Conservation (phyloP, 1,140 invertebrate species). For the Pemphigus obesinymphae region DNA sequence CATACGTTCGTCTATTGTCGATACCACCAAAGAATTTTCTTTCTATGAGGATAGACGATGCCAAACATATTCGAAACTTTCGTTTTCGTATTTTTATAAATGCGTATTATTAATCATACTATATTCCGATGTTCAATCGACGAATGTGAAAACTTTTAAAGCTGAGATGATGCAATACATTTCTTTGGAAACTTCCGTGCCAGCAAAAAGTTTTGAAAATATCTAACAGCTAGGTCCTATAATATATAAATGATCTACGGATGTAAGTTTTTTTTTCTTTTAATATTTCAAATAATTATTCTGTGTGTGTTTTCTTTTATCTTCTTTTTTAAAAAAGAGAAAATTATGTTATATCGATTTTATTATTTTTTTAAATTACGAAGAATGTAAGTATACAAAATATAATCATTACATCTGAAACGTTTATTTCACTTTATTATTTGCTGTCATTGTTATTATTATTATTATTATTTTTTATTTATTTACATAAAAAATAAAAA, state of each 20-base stretch:
- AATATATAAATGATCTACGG: conserved; percentile 7
- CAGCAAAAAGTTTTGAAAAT: background rate
- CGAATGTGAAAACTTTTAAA: background rate
- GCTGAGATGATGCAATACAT: background rate
- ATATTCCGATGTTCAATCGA: background rate
- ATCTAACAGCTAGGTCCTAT: background rate
- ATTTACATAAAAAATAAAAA: background rate
- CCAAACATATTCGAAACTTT: conserved; percentile 1
- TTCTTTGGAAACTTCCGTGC: background rate
- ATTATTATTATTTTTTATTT: background rate
- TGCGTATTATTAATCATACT: background rate
- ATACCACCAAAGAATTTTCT: background rate
- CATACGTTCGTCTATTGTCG: background rate
- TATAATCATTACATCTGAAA: background rate
- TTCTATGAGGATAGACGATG: background rate
- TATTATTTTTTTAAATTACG: background rate
- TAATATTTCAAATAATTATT: background rate
- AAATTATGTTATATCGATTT: background rate
- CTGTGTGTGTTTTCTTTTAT: background rate
- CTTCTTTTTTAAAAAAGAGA: background rate
- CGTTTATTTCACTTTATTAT: background rate
- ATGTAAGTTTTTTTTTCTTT: conserved; percentile 17
- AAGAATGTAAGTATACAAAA: background rate
- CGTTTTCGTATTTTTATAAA: background rate
- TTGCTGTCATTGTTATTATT: background rate